phyloP scores from a whole-genome alignment of 1,140 invertebrate species.

The Plutomurus gul region DNA sequence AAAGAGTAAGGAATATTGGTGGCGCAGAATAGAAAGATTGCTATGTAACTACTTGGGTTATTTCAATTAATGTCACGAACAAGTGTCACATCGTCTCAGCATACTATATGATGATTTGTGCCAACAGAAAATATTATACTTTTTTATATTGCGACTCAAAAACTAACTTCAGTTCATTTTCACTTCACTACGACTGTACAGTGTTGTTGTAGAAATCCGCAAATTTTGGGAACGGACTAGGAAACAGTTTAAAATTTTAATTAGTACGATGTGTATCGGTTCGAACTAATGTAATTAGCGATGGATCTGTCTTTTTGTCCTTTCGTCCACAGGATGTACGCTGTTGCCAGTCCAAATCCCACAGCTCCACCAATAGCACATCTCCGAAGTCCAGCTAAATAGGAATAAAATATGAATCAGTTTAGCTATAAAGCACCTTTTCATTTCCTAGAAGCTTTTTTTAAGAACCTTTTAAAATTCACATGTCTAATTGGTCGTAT shows the following conservation, averaged over 20 bases:
- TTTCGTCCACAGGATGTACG: slow-evolving; percentile 68
- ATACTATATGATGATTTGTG: not conserved
- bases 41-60: too few species aligned
- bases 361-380: slow-evolving; percentile 74
- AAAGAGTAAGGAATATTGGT: too few species aligned
- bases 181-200: not conserved
- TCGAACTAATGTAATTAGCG: slow-evolving; percentile 47
- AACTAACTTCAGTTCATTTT: not conserved
- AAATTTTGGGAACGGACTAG: not conserved
- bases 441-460: too few species aligned
- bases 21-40: too few species aligned
- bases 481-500: too few species aligned
- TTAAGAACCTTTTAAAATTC: too few species aligned
- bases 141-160: not conserved
- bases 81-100: not conserved
- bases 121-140: not conserved
- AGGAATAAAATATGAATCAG: slow-evolving; percentile 49
- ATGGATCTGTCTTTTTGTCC: slow-evolving; percentile 58
- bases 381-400: slow-evolving; percentile 72
- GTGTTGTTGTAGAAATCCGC: not conserved
- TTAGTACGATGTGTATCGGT: slow-evolving; percentile 34
- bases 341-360: slow-evolving; percentile 69
- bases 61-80: not conserved
- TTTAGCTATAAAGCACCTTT: not conserved
- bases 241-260: too few species aligned